Percentiles rank a stretch among this genome's conserved stretches.
These are phyloP conservation scores for Thaumatotibia leucotreta DNA, from an alignment of 1,140 invertebrate genomes.

Conservation along the genomic window DNA sequence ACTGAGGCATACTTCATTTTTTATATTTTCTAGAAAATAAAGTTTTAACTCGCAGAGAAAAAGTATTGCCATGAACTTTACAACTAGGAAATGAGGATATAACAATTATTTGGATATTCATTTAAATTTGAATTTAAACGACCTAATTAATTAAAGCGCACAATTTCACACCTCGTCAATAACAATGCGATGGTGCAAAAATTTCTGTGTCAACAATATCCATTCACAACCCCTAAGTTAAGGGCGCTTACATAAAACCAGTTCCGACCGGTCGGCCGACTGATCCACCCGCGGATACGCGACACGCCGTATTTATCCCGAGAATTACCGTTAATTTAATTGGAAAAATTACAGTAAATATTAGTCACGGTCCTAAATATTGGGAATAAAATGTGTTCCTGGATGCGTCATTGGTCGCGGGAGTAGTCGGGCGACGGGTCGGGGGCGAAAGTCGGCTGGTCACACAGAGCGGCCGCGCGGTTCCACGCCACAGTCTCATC, in stretches of 20 bases:
- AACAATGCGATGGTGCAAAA: constrained; percentile 39
- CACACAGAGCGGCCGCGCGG: constrained; percentile 59
- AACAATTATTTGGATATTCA: too few species aligned
- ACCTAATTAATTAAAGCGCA: not conserved
- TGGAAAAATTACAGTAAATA: constrained; percentile 17
- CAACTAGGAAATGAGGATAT: too few species aligned
- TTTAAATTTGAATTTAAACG: too few species aligned
- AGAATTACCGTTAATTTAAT: not conserved
- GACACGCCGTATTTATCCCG: not conserved
- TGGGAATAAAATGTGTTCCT: constrained; percentile 58
- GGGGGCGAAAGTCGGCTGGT: constrained; percentile 70
- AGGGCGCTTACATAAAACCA: constrained; percentile 9
- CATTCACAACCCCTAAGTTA: constrained; percentile 48
- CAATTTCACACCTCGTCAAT: constrained; percentile 34
- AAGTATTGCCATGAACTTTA: too few species aligned
- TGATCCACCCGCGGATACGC: constrained; percentile 6
- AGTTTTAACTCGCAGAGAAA: too few species aligned
- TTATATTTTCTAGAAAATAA: too few species aligned
- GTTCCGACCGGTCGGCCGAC: constrained; percentile 23
- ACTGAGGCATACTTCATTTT: too few species aligned
- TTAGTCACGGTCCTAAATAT: constrained; percentile 37
- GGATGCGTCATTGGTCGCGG: constrained; percentile 60
- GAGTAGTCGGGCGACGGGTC: constrained; percentile 71
- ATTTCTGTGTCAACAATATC: constrained; percentile 42
- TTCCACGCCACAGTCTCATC: constrained; percentile 71